phyloP scores from a whole-genome alignment of 2,113 vertebrate species.

The Daboia siamensis region DNA sequence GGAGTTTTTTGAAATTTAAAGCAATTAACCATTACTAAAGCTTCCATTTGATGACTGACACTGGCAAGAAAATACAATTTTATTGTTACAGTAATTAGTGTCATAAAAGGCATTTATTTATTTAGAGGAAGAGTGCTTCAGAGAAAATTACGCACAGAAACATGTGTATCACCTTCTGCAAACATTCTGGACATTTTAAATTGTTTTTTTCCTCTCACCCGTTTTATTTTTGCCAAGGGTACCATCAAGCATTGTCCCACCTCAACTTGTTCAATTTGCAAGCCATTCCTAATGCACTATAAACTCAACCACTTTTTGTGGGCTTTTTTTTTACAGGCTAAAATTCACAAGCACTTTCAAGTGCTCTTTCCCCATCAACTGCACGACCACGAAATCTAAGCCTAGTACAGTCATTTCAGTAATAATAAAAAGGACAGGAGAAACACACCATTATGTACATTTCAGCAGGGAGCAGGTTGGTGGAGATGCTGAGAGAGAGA shows the following conservation, averaged over 20 bases:
- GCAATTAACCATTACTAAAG: neutral
- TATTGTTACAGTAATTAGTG: conserved; percentile 22
- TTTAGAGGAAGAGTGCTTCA: conserved; percentile 7
- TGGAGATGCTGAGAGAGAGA: neutral
- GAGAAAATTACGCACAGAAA: neutral
- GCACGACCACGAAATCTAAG: neutral
- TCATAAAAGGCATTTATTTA: conserved; percentile 50
- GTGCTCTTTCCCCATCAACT: neutral
- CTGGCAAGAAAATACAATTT: neutral
- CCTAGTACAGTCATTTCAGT: neutral
- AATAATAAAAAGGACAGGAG: neutral
- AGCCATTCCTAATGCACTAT: neutral
- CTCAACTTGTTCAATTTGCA: neutral
- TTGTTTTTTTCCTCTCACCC: conserved; percentile 4
- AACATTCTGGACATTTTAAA: conserved; percentile 18
- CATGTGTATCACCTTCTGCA: conserved; percentile 1
- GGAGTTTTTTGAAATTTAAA: neutral
- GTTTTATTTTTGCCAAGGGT: conserved; percentile 15
- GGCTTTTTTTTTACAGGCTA: neutral
- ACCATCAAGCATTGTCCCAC: neutral
- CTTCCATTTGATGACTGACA: neutral
- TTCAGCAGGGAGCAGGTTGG: neutral
- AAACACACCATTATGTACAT: neutral
- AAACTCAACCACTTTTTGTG: neutral
- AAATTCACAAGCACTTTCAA: neutral